A percentile compares a stretch with the other conserved stretches of the same genome.
Conservation (phyloP, 2,797 vertebrate genomes). For the Aeoliscus strigatus region DNA sequence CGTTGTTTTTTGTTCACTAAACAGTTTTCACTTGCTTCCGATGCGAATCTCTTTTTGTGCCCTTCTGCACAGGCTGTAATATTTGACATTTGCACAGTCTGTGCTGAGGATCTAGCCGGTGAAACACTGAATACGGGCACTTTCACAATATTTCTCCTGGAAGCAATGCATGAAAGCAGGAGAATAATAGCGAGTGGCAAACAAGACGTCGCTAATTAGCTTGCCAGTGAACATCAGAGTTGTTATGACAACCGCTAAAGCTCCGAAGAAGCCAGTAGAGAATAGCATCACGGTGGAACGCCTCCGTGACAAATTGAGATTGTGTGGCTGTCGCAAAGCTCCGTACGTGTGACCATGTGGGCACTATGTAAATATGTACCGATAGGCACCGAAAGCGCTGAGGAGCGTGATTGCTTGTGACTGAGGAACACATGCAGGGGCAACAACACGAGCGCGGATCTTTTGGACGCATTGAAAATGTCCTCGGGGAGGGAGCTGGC, state of each 20-base stretch:
- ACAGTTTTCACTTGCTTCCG: neutral
- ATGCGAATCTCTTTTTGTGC: no score
- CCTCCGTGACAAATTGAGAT: slow-evolving; percentile 40
- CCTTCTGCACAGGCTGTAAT: no score
- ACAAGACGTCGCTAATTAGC: slow-evolving; percentile 50
- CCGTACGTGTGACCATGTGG: slow-evolving; percentile 3
- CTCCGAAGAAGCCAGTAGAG: slow-evolving; percentile 31
- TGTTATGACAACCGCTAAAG: slow-evolving; percentile 48
- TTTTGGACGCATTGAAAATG: slow-evolving; percentile 36
- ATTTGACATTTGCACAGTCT: no score
- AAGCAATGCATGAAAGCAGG: slow-evolving; percentile 35
- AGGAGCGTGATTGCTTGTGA: slow-evolving; percentile 24
- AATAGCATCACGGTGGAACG: slow-evolving; percentile 26
- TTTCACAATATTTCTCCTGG: slow-evolving; percentile 28
- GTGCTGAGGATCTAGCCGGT: no score
- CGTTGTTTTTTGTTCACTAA: slow-evolving; percentile 27
- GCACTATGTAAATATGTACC: slow-evolving; percentile 25
- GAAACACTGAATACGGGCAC: no score
- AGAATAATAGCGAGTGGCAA: slow-evolving; percentile 20
- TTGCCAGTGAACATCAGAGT: slow-evolving; percentile 35
- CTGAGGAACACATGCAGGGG: slow-evolving; percentile 15
- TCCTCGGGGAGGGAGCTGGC: slow-evolving; percentile 20
- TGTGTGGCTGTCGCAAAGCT: slow-evolving; percentile 7
- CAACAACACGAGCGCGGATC: slow-evolving; percentile 8
- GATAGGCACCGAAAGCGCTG: slow-evolving; percentile 18